Base-by-base conservation (phyloP, 2,888 invertebrate genomes). In the Lapara coniferarum region DNA sequence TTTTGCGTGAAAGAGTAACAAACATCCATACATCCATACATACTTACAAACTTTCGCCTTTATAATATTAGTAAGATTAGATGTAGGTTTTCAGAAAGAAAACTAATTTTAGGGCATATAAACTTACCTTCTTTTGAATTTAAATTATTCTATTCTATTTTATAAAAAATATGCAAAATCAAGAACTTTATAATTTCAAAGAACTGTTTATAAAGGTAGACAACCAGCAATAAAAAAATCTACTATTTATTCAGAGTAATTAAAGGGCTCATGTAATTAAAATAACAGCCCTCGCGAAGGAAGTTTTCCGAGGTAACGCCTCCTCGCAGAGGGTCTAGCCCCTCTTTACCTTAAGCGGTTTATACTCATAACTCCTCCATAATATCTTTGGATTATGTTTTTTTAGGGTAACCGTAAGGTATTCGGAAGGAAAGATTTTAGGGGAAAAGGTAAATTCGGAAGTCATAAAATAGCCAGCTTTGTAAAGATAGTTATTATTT, bases 301-400 rank as follows among this genome's bases (percentile, higher is more conserved):
- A 84, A 85, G 75, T 82, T 84, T 85, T 84, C 84, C 84, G 74
- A 56, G 30, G 71, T 75, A 68, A 85, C 85, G 85, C 85, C 83
- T 84, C 69, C 72, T 71, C 74, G 46, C 67, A 70, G 75, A 72
- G 73, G 76, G 76, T 71, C 71, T 66, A 69, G 71, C 71, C 66
- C 73, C 75, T 72, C 72, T 71, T 75, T 73, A 75, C 69, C 69
- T 69, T 59, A 66, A 69, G 19, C 69, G 66, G 19, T 67, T 69
- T 69, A 56, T 56, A 46, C 63, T 19, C 13, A 16, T 49, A 63
- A 63, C 25, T 59, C n/a, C 44, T 13, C 44, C 12, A 63, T 59
- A 59, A 59, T 63, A 63, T 63, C 19, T 19, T 59, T 49, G 13
- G 49, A 63, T 19, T 19, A 19, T 46, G 16, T 63, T 63, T 63